Conservation (phyloP, 2,888 invertebrate genomes). For the Nymphalis urticae region DNA sequence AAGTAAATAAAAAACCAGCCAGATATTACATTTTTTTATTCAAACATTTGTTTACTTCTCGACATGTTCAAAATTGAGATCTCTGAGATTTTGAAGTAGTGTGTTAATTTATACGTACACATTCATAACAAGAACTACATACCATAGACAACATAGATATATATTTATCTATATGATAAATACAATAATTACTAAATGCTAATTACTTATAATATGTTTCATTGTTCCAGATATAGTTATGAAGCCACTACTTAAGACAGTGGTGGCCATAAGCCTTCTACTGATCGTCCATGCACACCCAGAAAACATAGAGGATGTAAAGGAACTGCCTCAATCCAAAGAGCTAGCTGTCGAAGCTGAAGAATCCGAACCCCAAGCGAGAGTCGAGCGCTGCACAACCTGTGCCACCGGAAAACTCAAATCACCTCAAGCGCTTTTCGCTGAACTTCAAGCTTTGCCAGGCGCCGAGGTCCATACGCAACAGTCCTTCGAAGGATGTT, state of each 20-base stretch:
- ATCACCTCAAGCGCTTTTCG: constrained; percentile 57
- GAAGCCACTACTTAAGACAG: constrained; percentile 73
- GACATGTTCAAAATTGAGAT: no score
- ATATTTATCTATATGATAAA: no score
- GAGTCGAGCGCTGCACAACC: constrained; percentile 64
- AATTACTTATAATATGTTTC: neutral
- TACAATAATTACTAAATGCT: no score
- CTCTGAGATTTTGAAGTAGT: no score
- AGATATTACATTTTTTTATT: no score
- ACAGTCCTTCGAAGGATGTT: constrained; percentile 70
- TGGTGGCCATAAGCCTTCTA: constrained; percentile 68
- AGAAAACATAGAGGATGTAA: constrained; percentile 63
- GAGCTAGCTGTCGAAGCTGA: constrained; percentile 63
- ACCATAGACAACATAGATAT: no score
- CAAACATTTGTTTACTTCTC: no score
- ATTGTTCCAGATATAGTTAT: constrained; percentile 50
- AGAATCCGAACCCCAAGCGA: constrained; percentile 56
- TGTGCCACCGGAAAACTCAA: constrained; percentile 54
- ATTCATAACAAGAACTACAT: no score
- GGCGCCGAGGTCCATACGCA: constrained; percentile 68
- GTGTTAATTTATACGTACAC: no score
- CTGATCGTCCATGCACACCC: constrained; percentile 60
- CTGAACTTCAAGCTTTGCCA: constrained; percentile 59
- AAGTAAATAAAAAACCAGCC: no score
- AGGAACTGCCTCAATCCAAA: constrained; percentile 58